Conservation (phyloP, 2,113 vertebrate genomes). For the Buteo buteo region DNA sequence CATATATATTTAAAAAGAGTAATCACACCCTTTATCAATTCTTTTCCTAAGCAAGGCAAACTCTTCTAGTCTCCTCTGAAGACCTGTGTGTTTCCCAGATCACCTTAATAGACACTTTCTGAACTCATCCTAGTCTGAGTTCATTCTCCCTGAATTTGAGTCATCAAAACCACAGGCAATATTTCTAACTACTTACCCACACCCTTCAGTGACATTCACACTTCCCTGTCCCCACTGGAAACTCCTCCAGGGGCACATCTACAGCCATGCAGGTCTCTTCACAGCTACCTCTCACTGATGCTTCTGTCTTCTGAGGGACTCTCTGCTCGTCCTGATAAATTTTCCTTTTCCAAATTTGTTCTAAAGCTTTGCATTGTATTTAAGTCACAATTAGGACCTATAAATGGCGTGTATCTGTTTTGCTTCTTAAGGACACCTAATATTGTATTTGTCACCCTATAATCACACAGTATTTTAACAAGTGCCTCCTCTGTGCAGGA, state of each 20-base stretch:
- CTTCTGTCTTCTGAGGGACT: background rate
- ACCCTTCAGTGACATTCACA: background rate
- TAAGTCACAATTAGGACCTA: background rate
- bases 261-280: background rate
- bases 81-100: background rate
- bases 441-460: background rate
- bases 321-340: background rate
- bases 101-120: background rate
- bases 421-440: background rate
- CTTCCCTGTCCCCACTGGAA: background rate
- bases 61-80: background rate
- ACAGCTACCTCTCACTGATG: background rate
- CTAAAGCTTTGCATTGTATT: background rate
- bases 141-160: background rate
- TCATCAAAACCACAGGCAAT: background rate
- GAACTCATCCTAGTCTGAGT: background rate
- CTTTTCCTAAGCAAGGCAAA: background rate
- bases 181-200: background rate
- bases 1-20: background rate
- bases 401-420: background rate
- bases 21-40: background rate
- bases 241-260: background rate
- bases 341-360: background rate
- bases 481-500: background rate
- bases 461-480: background rate